Percentiles rank a stretch among this genome's conserved stretches.
These are phyloP conservation scores for Megaceryle alcyon DNA, from an alignment of 2,797 vertebrate genomes.

Conservation along the genomic window DNA sequence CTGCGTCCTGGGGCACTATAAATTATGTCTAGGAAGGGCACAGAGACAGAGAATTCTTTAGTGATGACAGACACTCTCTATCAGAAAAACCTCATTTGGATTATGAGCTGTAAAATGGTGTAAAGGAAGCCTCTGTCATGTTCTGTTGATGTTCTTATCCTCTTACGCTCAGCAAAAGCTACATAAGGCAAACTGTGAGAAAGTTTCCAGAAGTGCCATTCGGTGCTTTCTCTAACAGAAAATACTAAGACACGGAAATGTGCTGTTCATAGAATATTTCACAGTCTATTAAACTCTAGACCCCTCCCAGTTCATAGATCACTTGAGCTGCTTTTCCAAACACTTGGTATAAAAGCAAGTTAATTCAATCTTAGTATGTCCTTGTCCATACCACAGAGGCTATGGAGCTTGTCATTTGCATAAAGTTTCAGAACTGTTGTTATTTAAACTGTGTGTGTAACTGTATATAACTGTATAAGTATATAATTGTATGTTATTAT, in stretches of 20 bases:
- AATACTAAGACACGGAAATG: neutral
- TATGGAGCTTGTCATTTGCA: neutral
- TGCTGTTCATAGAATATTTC: neutral
- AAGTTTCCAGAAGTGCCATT: neutral
- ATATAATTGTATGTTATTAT: no score
- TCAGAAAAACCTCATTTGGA: neutral
- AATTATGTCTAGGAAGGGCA: neutral
- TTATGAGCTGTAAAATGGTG: neutral
- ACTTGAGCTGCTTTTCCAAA: neutral
- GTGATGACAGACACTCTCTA: rapidly evolving
- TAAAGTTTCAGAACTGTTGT: neutral
- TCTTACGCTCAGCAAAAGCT: neutral
- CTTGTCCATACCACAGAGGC: neutral
- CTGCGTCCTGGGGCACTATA: neutral
- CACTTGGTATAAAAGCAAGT: neutral
- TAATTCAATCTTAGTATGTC: neutral
- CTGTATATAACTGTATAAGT: no score
- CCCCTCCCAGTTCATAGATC: neutral
- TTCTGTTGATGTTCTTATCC: neutral
- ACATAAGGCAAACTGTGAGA: neutral
- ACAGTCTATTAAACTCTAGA: neutral
- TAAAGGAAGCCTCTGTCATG: neutral
- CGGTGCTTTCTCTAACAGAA: neutral
- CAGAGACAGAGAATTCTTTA: neutral
- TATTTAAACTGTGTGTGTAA: neutral